Percentiles rank a stretch among this genome's conserved stretches.
Conservation (phyloP, 2,888 invertebrate species). For the Eustalomyia histrio region DNA sequence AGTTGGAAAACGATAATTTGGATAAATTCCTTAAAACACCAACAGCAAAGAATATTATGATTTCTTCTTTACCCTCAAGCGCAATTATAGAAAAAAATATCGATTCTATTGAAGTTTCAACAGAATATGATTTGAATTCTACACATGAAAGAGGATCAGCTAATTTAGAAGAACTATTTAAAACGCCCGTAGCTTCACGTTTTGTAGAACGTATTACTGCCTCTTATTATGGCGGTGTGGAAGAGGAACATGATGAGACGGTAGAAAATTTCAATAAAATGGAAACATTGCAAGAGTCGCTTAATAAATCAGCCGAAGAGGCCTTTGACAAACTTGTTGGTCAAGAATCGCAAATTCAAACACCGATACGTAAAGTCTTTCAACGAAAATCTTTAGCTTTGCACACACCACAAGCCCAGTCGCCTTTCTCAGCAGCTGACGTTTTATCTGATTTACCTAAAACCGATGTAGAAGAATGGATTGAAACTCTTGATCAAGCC, state of each 20-base stretch:
- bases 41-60: constrained; percentile 75
- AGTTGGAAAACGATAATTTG: constrained; percentile 60
- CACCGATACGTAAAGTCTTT: constrained; percentile 65
- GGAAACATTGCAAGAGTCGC: constrained; percentile 17
- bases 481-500: constrained; percentile 65
- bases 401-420: constrained; percentile 32
- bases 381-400: constrained; percentile 47
- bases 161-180: constrained; percentile 74
- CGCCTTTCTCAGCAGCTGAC: constrained; percentile 63
- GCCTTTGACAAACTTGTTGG: constrained; percentile 71
- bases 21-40: constrained; percentile 75
- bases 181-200: constrained; percentile 68
- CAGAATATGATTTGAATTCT: constrained; percentile 73
- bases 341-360: constrained; percentile 63
- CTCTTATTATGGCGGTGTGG: constrained; percentile 44
- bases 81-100: constrained; percentile 70
- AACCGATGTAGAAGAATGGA: constrained; percentile 72
- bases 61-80: constrained; percentile 74
- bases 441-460: constrained; percentile 68
- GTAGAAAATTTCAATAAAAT: not conserved
- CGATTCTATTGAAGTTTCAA: constrained; percentile 67
- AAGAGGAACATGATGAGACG: constrained; percentile 1
- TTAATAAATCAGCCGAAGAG: constrained; percentile 67
- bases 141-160: constrained; percentile 65
- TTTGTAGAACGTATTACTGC: constrained; percentile 52